Percentiles rank a stretch among this genome's conserved stretches.
phyloP scores from a whole-genome alignment of 1,140 invertebrate genomes.

The Lysiphlebus fabarum region DNA sequence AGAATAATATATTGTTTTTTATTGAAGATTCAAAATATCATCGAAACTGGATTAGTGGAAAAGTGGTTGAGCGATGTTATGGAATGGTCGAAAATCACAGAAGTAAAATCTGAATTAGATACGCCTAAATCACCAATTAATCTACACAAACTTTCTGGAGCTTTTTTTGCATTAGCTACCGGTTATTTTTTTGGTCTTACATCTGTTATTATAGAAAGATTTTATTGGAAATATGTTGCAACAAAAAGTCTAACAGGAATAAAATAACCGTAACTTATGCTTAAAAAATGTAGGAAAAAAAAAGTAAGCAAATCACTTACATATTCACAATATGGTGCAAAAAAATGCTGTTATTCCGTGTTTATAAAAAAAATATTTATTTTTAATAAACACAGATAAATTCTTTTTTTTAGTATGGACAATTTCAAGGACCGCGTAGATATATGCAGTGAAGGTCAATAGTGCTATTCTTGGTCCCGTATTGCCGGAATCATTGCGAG shows the following conservation, averaged over 20 bases:
- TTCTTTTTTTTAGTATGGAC: too few relatives aligned
- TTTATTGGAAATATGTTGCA: conserved; percentile 66
- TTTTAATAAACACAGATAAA: too few relatives aligned
- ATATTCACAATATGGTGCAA: too few relatives aligned
- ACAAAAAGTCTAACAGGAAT: conserved; percentile 59
- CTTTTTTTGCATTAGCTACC: conserved; percentile 64
- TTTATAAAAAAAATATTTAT: too few relatives aligned
- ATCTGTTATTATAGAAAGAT: conserved; percentile 60
- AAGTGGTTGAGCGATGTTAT: conserved; percentile 78
- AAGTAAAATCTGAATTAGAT: conserved; percentile 51
- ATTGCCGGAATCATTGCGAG: too few relatives aligned
- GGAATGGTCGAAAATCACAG: conserved; percentile 53
- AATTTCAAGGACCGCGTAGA: too few relatives aligned
- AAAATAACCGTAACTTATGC: too few relatives aligned
- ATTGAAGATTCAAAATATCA: conserved; percentile 58
- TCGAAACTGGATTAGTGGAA: conserved; percentile 71
- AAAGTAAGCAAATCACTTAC: too few relatives aligned
- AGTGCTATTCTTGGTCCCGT: too few relatives aligned
- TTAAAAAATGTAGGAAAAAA: too few relatives aligned
- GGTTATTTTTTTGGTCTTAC: conserved; percentile 65
- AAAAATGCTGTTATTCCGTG: too few relatives aligned
- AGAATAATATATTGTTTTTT: conserved; percentile 4
- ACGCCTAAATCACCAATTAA: conserved; percentile 70
- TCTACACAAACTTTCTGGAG: conserved; percentile 73
- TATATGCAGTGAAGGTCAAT: too few relatives aligned